These are phyloP conservation scores for Stenopsyche tienmushanensis DNA, from an alignment of 1,140 invertebrate species.

Conservation along the genomic window DNA sequence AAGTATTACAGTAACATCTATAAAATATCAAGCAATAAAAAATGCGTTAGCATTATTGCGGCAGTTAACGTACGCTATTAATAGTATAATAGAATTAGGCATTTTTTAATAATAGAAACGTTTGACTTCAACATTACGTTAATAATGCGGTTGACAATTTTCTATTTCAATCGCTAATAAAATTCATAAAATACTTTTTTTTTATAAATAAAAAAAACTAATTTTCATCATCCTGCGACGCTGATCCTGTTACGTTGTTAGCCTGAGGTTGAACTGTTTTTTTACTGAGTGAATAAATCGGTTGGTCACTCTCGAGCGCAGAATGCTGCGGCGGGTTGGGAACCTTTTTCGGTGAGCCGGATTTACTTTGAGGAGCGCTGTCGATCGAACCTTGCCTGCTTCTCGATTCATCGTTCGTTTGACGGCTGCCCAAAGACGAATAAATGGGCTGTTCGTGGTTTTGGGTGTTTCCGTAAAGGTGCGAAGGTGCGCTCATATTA, in stretches of 20 bases:
- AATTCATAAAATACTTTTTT: too few relatives aligned
- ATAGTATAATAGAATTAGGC: too few relatives aligned
- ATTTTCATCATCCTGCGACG: slow-evolving; percentile 34
- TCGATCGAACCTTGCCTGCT: slow-evolving; percentile 48
- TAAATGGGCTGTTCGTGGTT: slow-evolving; percentile 43
- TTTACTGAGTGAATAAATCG: slow-evolving; percentile 53
- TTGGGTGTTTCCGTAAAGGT: slow-evolving; percentile 52
- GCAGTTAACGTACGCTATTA: too few relatives aligned
- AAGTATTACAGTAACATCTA: too few relatives aligned
- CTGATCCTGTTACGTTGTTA: slow-evolving; percentile 4
- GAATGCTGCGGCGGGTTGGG: slow-evolving; percentile 45
- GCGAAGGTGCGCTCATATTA: slow-evolving; percentile 51
- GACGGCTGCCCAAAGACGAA: slow-evolving; percentile 46
- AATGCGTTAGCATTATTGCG: too few relatives aligned
- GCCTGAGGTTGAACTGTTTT: slow-evolving; percentile 44
- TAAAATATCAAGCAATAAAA: too few relatives aligned
- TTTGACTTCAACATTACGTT: too few relatives aligned
- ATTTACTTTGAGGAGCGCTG: slow-evolving; percentile 36
- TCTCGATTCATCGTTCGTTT: slow-evolving; percentile 47
- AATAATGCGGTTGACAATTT: too few relatives aligned
- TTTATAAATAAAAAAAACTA: slow-evolving; percentile 22
- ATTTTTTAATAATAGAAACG: too few relatives aligned
- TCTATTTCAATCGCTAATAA: too few relatives aligned
- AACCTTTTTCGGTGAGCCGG: slow-evolving; percentile 35
- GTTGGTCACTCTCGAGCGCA: slow-evolving; percentile 45